Percentiles rank a stretch among this genome's conserved stretches.
Conservation (phyloP, 2,797 vertebrate genomes). For the Melanotaenia nigrans region DNA sequence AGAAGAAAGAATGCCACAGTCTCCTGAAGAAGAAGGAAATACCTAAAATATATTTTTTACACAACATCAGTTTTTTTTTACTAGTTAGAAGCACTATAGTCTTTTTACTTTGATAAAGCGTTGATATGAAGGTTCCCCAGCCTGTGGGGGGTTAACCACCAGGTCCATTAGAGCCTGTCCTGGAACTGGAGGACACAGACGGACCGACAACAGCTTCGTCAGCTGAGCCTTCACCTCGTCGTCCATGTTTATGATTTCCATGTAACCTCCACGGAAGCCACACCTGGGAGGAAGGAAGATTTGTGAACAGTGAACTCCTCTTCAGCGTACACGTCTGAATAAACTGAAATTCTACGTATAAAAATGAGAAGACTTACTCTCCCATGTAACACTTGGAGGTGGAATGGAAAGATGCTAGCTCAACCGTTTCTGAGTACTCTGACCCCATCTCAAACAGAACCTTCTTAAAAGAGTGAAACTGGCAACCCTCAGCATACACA, state of each 20-base stretch:
- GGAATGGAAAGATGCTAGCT: slow-evolving; percentile 93
- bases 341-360: background rate
- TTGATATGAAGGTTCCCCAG: slow-evolving; percentile 88
- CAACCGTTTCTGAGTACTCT: slow-evolving; percentile 83
- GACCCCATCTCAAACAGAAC: slow-evolving; percentile 92
- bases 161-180: slow-evolving; percentile 88
- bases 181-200: slow-evolving; percentile 87
- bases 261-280: slow-evolving; percentile 90
- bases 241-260: slow-evolving; percentile 95
- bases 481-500: slow-evolving; percentile 87
- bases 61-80: background rate
- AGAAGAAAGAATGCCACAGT: background rate
- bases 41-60: background rate
- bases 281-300: slow-evolving; percentile 77
- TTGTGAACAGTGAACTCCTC: background rate
- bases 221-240: slow-evolving; percentile 85
- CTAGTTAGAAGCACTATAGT: too few relatives aligned
- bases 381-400: slow-evolving; percentile 95
- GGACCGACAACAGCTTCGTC: slow-evolving; percentile 87
- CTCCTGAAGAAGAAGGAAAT: background rate
- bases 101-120: slow-evolving; percentile 83
- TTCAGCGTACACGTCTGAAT: background rate
- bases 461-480: slow-evolving; percentile 96
- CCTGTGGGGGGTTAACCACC: slow-evolving; percentile 85
- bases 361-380: slow-evolving; percentile 84